Evolutionary conservation across 2,113 vertebrate genomes (phyloP).

Genomic region (Aphyosemion australe): DNA sequence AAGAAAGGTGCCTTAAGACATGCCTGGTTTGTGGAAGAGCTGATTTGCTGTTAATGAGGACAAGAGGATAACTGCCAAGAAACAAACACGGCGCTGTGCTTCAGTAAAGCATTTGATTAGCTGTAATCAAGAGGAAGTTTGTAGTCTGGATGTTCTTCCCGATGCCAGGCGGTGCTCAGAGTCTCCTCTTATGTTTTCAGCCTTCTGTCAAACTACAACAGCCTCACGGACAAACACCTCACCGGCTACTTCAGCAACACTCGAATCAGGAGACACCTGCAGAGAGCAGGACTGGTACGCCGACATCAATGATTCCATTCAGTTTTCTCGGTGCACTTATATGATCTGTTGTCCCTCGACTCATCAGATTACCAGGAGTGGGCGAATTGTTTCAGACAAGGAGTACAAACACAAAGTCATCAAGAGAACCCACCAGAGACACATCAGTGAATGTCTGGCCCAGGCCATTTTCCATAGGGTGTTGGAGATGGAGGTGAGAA

Average conservation of each 20-base stretch:
- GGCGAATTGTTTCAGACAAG: conserved; percentile 90
- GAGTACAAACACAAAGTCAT: conserved; percentile 86
- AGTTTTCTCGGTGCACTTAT: neutral
- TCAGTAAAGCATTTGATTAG: conserved; percentile 23
- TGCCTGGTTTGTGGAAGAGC: conserved; percentile 29
- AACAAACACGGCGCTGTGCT: conserved; percentile 40
- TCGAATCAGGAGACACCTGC: conserved; percentile 87
- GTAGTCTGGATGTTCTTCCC: neutral
- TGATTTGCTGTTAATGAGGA: conserved; percentile 57
- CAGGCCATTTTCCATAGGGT: conserved; percentile 88
- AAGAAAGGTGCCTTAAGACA: conserved; percentile 53
- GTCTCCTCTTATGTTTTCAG: conserved; percentile 67
- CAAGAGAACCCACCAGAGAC: conserved; percentile 84
- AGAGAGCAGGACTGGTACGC: conserved; percentile 91
- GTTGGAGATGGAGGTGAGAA: conserved; percentile 88
- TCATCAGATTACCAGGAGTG: conserved; percentile 88
- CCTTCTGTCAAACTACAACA: conserved; percentile 87
- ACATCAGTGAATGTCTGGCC: conserved; percentile 84
- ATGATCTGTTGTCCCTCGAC: neutral
- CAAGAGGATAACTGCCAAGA: conserved; percentile 40
- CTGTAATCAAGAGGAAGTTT: conserved; percentile 26
- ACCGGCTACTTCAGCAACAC: conserved; percentile 90
- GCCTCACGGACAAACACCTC: conserved; percentile 93
- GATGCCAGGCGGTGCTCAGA: neutral
- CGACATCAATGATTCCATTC: neutral